These are phyloP conservation scores for Dendrophyllia cribrosa DNA, from an alignment of 64 coral and sea anemone genomes.

Conservation along the genomic window DNA sequence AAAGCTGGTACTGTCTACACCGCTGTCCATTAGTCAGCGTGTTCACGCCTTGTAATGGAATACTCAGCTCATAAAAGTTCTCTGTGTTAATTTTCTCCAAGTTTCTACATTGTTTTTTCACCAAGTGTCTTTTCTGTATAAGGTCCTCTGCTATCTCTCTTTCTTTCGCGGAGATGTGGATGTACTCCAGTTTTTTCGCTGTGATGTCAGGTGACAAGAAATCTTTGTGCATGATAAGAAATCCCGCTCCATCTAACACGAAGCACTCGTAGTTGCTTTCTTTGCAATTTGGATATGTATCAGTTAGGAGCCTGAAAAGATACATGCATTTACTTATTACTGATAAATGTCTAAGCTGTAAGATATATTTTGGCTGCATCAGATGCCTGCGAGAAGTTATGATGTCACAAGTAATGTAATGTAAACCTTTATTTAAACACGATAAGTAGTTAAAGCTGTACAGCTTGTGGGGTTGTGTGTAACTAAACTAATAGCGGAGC, in stretches of 20 bases:
- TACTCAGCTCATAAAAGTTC: slow-evolving; percentile 12
- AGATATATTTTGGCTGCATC: too few species aligned
- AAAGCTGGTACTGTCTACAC: background rate
- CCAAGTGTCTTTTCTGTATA: slow-evolving; percentile 17
- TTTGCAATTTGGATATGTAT: slow-evolving; percentile 3
- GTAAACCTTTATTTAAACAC: too few species aligned
- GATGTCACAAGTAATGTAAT: too few species aligned
- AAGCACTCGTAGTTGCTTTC: slow-evolving; percentile 20
- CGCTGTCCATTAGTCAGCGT: background rate
- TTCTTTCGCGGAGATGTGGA: slow-evolving; percentile 38
- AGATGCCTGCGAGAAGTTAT: too few species aligned
- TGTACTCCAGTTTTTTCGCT: background rate
- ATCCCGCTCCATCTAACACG: slow-evolving; percentile 15
- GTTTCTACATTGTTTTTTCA: background rate
- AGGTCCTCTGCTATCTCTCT: slow-evolving; percentile 19
- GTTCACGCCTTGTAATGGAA: slow-evolving; percentile 3
- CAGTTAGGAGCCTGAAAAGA: slow-evolving; percentile 9
- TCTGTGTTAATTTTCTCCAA: background rate
- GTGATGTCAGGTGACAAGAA: slow-evolving; percentile 6
- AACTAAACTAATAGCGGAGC: too few species aligned
- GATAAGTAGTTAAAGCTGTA: too few species aligned
- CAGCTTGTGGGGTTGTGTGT: too few species aligned
- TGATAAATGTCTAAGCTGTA: too few species aligned
- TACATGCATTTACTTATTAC: background rate
- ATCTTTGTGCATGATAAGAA: slow-evolving; percentile 33